These are phyloP conservation scores for Lepetodrilus schrolli DNA, from an alignment of 2,888 invertebrate species.

Conservation along the genomic window DNA sequence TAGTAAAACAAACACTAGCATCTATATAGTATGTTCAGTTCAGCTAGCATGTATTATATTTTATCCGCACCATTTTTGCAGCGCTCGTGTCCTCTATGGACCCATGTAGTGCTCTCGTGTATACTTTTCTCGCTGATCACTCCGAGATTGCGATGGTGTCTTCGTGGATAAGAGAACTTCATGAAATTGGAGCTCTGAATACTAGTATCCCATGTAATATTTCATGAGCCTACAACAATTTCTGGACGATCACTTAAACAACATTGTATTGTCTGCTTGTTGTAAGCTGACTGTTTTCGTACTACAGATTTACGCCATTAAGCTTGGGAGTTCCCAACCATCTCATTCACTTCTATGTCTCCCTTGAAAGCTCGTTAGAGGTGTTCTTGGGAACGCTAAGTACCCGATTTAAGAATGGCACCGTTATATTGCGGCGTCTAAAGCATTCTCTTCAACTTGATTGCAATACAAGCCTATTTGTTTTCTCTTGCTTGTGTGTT, in stretches of 20 bases:
- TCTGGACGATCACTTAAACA: slow-evolving; percentile 8
- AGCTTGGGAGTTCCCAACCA: neutral
- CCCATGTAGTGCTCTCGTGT: too few species aligned
- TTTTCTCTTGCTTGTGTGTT: slow-evolving; percentile 1
- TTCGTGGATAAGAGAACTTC: too few species aligned
- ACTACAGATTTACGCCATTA: neutral
- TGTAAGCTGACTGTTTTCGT: neutral
- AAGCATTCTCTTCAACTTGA: neutral
- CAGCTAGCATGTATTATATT: too few species aligned
- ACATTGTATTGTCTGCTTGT: neutral
- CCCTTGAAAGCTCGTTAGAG: slow-evolving; percentile 1
- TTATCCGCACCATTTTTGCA: too few species aligned
- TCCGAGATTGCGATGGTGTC: too few species aligned
- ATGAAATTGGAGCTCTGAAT: too few species aligned
- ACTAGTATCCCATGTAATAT: too few species aligned
- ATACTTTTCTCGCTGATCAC: too few species aligned
- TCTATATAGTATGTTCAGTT: too few species aligned
- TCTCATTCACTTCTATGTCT: neutral
- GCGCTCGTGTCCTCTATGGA: too few species aligned
- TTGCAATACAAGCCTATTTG: slow-evolving; percentile 16
- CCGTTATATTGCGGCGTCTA: neutral
- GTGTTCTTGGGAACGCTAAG: neutral
- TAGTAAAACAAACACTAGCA: too few species aligned
- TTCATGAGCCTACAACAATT: neutral
- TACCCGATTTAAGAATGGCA: neutral